Evolutionary conservation across 2,888 invertebrate species (phyloP), one percentile per base, ranked within the genome.

Genomic region (Xiphydria camelus): DNA sequence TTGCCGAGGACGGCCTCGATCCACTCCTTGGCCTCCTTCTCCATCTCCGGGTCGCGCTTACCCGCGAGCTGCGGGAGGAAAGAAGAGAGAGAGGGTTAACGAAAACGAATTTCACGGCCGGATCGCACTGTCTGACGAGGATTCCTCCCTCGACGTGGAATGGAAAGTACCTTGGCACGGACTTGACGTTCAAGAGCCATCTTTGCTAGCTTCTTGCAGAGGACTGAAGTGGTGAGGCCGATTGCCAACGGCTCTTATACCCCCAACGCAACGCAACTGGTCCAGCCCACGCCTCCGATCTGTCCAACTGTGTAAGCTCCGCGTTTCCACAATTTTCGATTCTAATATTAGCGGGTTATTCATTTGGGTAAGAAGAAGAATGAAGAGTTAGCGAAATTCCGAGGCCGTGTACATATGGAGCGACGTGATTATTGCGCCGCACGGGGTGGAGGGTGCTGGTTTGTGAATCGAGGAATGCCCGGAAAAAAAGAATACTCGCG

Each of bases 161-260:
- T n/a, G n/a, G n/a, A n/a, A n/a, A n/a, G 53, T 75, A 92, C 91
- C 89, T 92, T 92, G 76, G 86, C 86, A 77, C 88, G 88, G 80
- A 92, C 89, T 85, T 89, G 89, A 80, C 92, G 88, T 86, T 92
- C 91, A 79, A 92, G 84, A 86, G 92, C 91, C 92, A 92, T 92
- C 75, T 79, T 80, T 61, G 45, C 55, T 54, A 56, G 45, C 41
- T 51, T 53, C 51, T 40, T 49, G 35, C 29, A 54, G 44, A 39
- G 39, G 56, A 73, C 70, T 71, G 70, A 72, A 66, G 66, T 70
- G 65, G 53, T 59, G 59, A 57, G 56, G 51, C 48, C 37, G 57
- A 45, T 46, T 45, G 49, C 48, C 51, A 47, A 47, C 58, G 58
- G 59, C 59, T 70, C 67, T 73, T 73, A 73, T 73, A 70, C 58